Evolutionary conservation across 2,797 vertebrate species (phyloP).

Genomic region (Pachyuromys duprasi): DNA sequence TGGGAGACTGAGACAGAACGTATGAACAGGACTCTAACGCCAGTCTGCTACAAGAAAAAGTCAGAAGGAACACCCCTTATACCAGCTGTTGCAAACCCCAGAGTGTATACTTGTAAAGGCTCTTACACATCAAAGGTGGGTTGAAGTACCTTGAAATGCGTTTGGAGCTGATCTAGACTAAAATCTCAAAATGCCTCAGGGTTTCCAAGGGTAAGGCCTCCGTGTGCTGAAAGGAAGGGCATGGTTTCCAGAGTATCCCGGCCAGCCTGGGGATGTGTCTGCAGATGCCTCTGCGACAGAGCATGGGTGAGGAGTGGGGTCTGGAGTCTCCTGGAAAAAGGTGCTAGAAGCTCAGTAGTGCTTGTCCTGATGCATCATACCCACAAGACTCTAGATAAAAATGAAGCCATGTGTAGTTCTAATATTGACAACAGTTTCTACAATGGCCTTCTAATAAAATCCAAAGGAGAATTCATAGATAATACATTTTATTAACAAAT

Average conservation of each 20-base stretch:
- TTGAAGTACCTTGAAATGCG: neutral
- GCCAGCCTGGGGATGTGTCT: neutral
- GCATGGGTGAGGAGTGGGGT: neutral
- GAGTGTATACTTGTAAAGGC: neutral
- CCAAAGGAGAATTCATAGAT: neutral
- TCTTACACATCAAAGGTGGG: neutral
- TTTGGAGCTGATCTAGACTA: neutral
- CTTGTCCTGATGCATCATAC: neutral
- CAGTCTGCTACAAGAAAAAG: neutral
- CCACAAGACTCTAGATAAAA: neutral
- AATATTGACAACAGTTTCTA: neutral
- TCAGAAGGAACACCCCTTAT: neutral
- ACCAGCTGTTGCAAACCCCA: neutral
- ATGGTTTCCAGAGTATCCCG: neutral
- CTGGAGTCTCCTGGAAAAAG: neutral
- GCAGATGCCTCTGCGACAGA: neutral
- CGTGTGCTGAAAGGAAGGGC: neutral
- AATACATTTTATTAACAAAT: neutral
- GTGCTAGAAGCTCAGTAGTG: neutral
- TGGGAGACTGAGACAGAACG: neutral
- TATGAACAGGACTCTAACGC: neutral
- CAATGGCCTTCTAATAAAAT: neutral
- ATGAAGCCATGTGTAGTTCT: neutral
- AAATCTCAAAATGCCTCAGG: no score
- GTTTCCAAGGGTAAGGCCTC: neutral